A percentile compares a stretch with the other conserved stretches of the same genome.
phyloP scores from a whole-genome alignment of 2,888 invertebrate species.

The Sympetrum striolatum region DNA sequence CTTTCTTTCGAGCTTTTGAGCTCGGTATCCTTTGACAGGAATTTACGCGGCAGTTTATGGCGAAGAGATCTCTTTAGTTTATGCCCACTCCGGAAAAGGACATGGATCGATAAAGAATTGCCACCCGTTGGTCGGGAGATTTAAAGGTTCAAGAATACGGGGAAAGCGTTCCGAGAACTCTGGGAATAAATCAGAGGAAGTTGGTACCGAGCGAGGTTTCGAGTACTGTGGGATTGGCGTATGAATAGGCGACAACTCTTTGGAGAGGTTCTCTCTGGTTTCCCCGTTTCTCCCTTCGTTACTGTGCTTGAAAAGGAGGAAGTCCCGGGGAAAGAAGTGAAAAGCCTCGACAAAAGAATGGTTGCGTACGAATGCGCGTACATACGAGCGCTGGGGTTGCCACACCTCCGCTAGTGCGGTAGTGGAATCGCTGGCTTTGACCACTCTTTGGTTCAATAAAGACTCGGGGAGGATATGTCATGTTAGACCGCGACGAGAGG shows the following conservation, averaged over 20 bases:
- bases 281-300: not conserved
- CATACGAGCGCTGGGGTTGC: not conserved
- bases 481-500: too few species aligned
- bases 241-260: not conserved
- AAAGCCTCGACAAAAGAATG: not conserved
- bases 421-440: too few species aligned
- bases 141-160: not conserved
- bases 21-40: too few species aligned
- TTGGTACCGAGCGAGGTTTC: not conserved
- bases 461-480: too few species aligned
- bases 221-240: not conserved
- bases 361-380: not conserved
- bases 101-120: not conserved
- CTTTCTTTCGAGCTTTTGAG: too few species aligned
- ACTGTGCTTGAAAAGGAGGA: not conserved
- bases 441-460: too few species aligned
- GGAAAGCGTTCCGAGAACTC: not conserved
- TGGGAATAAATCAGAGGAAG: not conserved
- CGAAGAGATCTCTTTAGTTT: not conserved
- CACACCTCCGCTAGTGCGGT: too few species aligned
- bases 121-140: not conserved
- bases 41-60: not conserved
- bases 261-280: not conserved
- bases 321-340: not conserved
- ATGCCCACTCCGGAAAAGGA: not conserved